phyloP scores from a whole-genome alignment of 2,888 invertebrate genomes.

The Tetranychus truncatus region DNA sequence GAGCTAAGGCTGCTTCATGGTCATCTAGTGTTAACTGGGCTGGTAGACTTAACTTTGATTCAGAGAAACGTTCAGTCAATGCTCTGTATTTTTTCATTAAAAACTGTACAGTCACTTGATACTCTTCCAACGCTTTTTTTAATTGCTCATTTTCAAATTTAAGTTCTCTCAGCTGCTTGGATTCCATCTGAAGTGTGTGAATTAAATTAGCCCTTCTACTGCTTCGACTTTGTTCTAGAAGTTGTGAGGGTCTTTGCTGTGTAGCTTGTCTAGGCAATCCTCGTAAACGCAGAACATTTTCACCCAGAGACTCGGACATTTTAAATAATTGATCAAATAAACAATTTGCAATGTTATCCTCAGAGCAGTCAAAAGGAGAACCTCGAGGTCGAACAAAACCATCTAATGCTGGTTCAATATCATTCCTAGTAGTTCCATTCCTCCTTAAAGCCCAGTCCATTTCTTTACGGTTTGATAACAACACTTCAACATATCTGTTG shows the following conservation, averaged over 20 bases:
- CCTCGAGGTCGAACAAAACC: slow-evolving; percentile 73
- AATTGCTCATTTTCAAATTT: not conserved
- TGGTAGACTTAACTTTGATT: not conserved
- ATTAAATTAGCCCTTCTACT: not conserved
- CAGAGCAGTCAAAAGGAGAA: slow-evolving; percentile 81
- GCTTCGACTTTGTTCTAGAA: not conserved
- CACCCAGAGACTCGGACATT: no score
- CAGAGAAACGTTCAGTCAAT: not conserved
- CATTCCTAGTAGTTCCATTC: slow-evolving; percentile 42
- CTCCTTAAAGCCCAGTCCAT: slow-evolving; percentile 76
- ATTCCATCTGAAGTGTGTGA: not conserved
- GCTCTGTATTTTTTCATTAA: not conserved
- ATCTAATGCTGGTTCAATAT: slow-evolving; percentile 27
- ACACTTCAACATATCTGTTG: slow-evolving; percentile 42
- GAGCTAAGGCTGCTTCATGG: not conserved
- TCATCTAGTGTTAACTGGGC: not conserved
- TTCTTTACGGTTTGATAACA: slow-evolving; percentile 65
- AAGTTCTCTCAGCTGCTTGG: not conserved
- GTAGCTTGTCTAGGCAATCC: no score
- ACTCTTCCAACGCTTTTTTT: not conserved
- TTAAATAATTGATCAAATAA: no score
- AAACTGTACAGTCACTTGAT: not conserved
- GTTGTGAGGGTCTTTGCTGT: no score
- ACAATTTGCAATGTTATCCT: slow-evolving; percentile 53
- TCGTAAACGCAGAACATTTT: no score